Evolutionary conservation across 2,113 vertebrate species (phyloP), one percentile per base, ranked within the genome.

Genomic region (Rhodinocichla rosea): DNA sequence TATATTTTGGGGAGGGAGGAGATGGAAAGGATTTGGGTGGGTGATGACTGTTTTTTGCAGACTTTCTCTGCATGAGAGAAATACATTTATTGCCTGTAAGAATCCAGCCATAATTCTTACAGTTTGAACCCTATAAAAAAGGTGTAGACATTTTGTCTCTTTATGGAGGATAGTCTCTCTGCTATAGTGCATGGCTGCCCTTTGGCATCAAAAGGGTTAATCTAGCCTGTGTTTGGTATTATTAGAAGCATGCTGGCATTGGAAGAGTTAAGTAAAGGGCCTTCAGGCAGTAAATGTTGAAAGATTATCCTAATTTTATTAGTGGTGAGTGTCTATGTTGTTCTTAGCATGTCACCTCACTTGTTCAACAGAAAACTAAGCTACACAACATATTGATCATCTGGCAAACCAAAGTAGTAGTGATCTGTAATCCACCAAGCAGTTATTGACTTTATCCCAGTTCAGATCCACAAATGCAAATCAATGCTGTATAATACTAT

Each of bases 391-490:
- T 98, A 98, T 98, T 98, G 98, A 98, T 98, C 97, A 98, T 97
- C 95, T 98, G 98, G 98, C 98, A 98, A 98, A 98, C 97, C 96
- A 96, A 97, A 98, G 97, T 98, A 98, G 98, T 98, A 97, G 97
- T 98, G 97, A 98, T 98, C 98, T 98, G 97, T 98, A 98, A 98
- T 98, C 97, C 98, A 97, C 98, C 98, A 98, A 98, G 97, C 98
- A 97, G 97, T 98, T 98, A 98, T 95, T 97, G 98, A 98, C 97
- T 98, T 98, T 96, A 97, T 91, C 96, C 91, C 95, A 91, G 96
- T 98, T 98, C 97, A 92, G 83, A 98, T 97, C 95, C 98, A 98
- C 97, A 97, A 98, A 98, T 96, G 94, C 90, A 81, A 97, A 98
- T 98, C 97, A 97, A 97, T 98, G 95, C 67, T 17, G 82, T 77